phyloP scores from a whole-genome alignment of 1,140 invertebrate genomes.

The Tetragnatha versicolor region DNA sequence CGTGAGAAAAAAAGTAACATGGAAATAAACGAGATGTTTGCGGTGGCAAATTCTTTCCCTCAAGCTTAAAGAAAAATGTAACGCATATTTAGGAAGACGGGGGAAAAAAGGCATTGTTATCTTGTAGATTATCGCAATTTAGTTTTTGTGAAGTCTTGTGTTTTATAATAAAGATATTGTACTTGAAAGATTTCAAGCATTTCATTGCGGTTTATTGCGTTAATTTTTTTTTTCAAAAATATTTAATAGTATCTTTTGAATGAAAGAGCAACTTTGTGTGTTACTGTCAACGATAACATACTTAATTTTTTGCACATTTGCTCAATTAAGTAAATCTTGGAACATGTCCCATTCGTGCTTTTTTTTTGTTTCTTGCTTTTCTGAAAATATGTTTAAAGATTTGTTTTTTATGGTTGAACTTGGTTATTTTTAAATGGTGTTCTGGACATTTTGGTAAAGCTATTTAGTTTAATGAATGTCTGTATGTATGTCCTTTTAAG shows the following conservation, averaged over 20 bases:
- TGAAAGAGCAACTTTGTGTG: neutral
- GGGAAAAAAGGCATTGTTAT: neutral
- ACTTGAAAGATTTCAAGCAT: conserved; percentile 16
- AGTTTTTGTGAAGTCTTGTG: neutral
- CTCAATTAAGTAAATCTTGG: too few relatives aligned
- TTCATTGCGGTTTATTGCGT: conserved; percentile 1
- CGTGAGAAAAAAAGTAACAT: conserved; percentile 13
- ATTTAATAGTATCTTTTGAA: conserved; percentile 20
- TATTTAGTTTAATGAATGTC: too few relatives aligned
- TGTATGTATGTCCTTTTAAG: too few relatives aligned
- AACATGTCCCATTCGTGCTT: too few relatives aligned
- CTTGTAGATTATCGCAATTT: neutral
- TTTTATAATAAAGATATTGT: neutral
- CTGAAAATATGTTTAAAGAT: too few relatives aligned
- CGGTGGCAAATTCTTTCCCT: conserved; percentile 15
- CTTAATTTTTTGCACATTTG: too few relatives aligned
- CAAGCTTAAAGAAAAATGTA: conserved; percentile 19
- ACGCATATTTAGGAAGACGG: neutral
- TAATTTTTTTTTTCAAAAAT: too few relatives aligned
- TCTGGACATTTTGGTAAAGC: too few relatives aligned
- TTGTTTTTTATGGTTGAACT: too few relatives aligned
- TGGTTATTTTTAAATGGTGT: too few relatives aligned
- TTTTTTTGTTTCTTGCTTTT: too few relatives aligned
- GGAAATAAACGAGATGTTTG: conserved; percentile 42
- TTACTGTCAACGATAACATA: neutral